Evolutionary conservation across 2,797 vertebrate species (phyloP).

Genomic region (Mycteria americana): DNA sequence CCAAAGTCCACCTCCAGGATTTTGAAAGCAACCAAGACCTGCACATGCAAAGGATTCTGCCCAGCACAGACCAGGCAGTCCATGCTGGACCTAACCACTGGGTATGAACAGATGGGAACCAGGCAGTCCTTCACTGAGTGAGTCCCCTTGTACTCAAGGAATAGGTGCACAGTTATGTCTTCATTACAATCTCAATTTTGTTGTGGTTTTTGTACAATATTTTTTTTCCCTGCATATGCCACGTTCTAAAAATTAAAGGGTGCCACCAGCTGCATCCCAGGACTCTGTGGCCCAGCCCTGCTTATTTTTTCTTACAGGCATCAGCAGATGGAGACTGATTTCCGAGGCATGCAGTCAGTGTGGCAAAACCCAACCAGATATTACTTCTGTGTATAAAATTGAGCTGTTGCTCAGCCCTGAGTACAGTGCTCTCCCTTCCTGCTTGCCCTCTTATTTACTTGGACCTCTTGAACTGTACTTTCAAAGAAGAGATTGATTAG

Average conservation of each 20-base stretch:
- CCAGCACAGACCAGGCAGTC: not conserved
- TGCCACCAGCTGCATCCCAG: not conserved
- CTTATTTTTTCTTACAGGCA: not conserved
- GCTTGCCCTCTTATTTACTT: not conserved
- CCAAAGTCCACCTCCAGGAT: not conserved
- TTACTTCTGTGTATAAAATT: not conserved
- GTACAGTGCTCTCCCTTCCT: not conserved
- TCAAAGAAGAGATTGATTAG: not conserved
- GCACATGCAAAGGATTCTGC: not conserved
- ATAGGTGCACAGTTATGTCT: not conserved
- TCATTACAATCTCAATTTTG: not conserved
- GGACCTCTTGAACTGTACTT: not conserved
- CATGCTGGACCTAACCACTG: not conserved
- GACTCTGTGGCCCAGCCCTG: not conserved
- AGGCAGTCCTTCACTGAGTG: not conserved
- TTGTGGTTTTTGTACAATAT: not conserved
- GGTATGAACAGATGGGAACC: not conserved
- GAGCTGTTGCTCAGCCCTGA: not conserved
- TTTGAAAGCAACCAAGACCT: not conserved
- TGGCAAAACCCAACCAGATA: not conserved
- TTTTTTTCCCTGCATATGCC: not conserved
- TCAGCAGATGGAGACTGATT: not conserved
- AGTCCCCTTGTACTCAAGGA: not conserved
- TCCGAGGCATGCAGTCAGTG: rapidly evolving
- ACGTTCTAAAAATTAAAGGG: not conserved